A percentile compares a stretch with the other conserved stretches of the same genome.
phyloP scores from a whole-genome alignment of 2,113 vertebrate species.

The Eudorcas thomsonii region DNA sequence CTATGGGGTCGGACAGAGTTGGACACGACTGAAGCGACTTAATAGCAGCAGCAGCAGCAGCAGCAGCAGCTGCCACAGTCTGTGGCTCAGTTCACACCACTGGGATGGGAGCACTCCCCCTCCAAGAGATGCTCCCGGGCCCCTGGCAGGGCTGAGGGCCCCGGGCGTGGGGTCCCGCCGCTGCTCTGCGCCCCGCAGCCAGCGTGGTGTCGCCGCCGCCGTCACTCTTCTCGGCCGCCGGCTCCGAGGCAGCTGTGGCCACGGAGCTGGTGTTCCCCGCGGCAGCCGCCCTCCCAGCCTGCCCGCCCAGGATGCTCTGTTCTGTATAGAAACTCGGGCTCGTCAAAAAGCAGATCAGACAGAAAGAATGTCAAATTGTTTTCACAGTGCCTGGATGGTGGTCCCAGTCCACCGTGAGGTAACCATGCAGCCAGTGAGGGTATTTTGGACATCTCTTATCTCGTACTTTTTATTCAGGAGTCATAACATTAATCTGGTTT shows the following conservation, averaged over 20 bases:
- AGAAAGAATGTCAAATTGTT: not conserved
- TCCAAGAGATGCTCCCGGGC: not conserved
- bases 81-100: fast-evolving
- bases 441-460: not conserved
- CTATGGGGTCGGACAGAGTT: not conserved
- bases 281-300: not conserved
- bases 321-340: not conserved
- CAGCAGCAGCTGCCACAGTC: not conserved
- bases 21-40: not conserved
- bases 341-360: not conserved
- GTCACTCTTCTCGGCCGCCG: not conserved
- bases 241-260: not conserved
- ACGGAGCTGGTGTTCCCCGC: fast-evolving
- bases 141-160: not conserved
- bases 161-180: not conserved
- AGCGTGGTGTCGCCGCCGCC: fast-evolving
- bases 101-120: not conserved
- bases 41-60: not conserved
- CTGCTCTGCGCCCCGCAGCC: not conserved
- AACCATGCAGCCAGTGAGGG: not conserved
- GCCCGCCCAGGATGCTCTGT: not conserved
- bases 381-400: not conserved
- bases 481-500: not conserved
- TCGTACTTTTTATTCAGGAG: not conserved
- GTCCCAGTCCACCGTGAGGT: not conserved